Evolutionary conservation across 92 coral and sea anemone genomes (phyloP).

Genomic region (Parazoanthus darwini): DNA sequence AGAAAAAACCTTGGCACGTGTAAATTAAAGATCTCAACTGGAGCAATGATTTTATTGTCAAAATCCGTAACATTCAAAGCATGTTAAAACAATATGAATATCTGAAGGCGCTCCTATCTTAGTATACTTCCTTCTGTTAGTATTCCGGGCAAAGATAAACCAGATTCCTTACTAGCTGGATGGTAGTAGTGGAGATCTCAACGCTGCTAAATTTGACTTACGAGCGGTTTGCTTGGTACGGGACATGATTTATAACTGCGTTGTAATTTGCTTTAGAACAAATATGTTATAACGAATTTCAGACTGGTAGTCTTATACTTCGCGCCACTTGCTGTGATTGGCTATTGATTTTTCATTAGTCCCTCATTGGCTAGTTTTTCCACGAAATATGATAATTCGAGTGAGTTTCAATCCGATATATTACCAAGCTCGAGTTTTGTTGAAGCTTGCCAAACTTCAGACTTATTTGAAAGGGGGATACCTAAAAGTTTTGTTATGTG

Average conservation of each 20-base stretch:
- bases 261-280: background rate
- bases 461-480: background rate
- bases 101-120: no score
- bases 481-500: background rate
- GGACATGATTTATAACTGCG: slow-evolving; percentile 57
- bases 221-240: slow-evolving; percentile 98
- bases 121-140: no score
- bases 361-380: background rate
- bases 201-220: slow-evolving; percentile 65
- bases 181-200: no score
- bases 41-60: no score
- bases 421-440: background rate
- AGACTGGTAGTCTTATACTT: background rate
- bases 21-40: no score
- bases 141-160: no score
- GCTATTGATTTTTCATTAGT: background rate
- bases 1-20: no score
- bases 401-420: background rate
- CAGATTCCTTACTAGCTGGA: no score
- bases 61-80: no score
- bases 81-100: no score
- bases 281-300: background rate
- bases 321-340: background rate
- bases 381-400: background rate
- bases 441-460: slow-evolving; percentile 2